Evolutionary conservation across 2,113 vertebrate genomes (phyloP).

Genomic region (Lampris megalopsis): DNA sequence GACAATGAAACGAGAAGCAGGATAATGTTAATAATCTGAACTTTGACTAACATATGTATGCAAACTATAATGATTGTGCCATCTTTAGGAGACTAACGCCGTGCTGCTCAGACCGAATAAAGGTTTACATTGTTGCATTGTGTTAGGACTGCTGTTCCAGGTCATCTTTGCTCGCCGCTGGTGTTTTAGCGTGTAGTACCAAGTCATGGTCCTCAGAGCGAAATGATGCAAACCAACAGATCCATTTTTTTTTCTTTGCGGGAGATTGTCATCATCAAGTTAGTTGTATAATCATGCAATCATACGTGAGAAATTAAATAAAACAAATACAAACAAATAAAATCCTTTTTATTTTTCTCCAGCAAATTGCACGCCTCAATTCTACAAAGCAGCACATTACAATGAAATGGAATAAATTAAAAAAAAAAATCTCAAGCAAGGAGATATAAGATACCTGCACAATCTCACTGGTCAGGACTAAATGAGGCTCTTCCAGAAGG

Average conservation of each 20-base stretch:
- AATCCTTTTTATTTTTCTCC: slow-evolving; percentile 84
- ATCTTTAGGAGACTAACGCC: slow-evolving; percentile 64
- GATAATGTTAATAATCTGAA: slow-evolving; percentile 58
- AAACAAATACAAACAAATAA: slow-evolving; percentile 83
- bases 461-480: slow-evolving; percentile 75
- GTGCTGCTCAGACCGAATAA: slow-evolving; percentile 77
- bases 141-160: slow-evolving; percentile 55
- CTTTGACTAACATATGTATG: slow-evolving; percentile 64
- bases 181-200: slow-evolving; percentile 23
- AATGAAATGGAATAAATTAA: slow-evolving; percentile 93
- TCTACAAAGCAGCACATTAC: slow-evolving; percentile 92
- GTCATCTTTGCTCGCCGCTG: slow-evolving; percentile 53
- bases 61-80: slow-evolving; percentile 63
- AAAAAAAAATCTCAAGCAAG: slow-evolving; percentile 64
- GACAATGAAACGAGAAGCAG: slow-evolving; percentile 40
- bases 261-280: neutral
- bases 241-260: neutral
- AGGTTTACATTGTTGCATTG: slow-evolving; percentile 58
- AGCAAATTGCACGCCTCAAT: slow-evolving; percentile 88
- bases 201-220: slow-evolving; percentile 55
- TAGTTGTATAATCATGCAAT: slow-evolving; percentile 17
- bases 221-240: slow-evolving; percentile 79
- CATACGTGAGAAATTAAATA: slow-evolving; percentile 27
- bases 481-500: slow-evolving; percentile 59
- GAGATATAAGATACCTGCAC: slow-evolving; percentile 80